Conservation (phyloP, 2,797 vertebrate genomes). For the Karalla daura region DNA sequence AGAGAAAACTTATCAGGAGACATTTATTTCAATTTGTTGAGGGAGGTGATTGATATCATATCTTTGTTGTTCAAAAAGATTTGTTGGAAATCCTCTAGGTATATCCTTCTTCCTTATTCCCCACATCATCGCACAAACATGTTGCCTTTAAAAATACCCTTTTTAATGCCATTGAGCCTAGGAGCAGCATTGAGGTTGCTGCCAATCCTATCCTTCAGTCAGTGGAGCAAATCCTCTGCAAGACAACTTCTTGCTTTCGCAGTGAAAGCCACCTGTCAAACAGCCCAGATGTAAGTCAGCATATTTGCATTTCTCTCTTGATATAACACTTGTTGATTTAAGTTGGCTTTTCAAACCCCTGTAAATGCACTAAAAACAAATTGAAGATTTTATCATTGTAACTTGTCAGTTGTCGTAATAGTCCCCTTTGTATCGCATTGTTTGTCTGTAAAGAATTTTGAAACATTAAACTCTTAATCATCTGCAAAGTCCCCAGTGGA, state of each 20-base stretch:
- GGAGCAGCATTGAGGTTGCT: conserved; percentile 25
- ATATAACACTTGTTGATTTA: conserved; percentile 81
- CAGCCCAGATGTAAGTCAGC: conserved; percentile 72
- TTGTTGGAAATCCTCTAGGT: too few relatives aligned
- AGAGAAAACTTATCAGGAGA: too few relatives aligned
- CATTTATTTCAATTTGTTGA: too few relatives aligned
- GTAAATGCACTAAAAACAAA: conserved; percentile 88
- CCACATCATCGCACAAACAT: conserved; percentile 13
- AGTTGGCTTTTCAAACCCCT: conserved; percentile 85
- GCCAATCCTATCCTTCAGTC: conserved; percentile 58
- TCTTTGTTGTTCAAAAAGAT: too few relatives aligned
- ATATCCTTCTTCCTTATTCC: background rate
- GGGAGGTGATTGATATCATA: too few relatives aligned
- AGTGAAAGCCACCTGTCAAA: conserved; percentile 73
- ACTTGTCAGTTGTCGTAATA: conserved; percentile 87
- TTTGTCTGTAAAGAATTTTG: conserved; percentile 86
- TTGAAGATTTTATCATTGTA: conserved; percentile 87
- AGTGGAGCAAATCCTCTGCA: conserved; percentile 66
- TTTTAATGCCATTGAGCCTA: conserved; percentile 54
- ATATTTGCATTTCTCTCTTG: conserved; percentile 81
- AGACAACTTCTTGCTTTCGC: conserved; percentile 70
- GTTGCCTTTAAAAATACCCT: conserved; percentile 27
- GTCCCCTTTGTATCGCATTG: conserved; percentile 84
- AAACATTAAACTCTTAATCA: conserved; percentile 89
- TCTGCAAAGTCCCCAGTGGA: conserved; percentile 58